These are phyloP conservation scores for Papilio aristodemus DNA, from an alignment of 1,140 invertebrate species.

Conservation along the genomic window DNA sequence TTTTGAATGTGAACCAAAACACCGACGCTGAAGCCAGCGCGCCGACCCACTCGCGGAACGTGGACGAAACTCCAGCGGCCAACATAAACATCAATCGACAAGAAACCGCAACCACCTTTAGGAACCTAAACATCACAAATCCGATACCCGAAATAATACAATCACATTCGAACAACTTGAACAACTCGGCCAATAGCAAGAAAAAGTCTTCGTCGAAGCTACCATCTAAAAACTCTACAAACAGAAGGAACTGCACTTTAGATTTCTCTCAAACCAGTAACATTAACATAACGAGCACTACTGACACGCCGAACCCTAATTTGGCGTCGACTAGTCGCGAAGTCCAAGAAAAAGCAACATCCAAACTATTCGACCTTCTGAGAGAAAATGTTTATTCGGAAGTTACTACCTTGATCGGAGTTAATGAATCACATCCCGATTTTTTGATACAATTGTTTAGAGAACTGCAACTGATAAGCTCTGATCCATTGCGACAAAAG, in stretches of 20 bases:
- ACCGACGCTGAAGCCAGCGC: constrained; percentile 43
- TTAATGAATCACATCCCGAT: constrained; percentile 85
- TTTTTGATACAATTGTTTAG: constrained; percentile 85
- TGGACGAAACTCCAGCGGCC: constrained; percentile 42
- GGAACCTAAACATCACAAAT: constrained; percentile 64
- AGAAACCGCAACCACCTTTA: constrained; percentile 49
- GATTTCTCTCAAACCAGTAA: constrained; percentile 70
- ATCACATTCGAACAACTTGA: constrained; percentile 72
- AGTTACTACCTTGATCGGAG: constrained; percentile 85
- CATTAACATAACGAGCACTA: constrained; percentile 62
- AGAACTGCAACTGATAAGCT: constrained; percentile 84
- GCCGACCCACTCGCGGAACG: constrained; percentile 44
- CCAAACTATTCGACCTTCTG: constrained; percentile 84
- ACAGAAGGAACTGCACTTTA: constrained; percentile 61
- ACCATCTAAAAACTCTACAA: constrained; percentile 71
- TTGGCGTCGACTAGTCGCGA: constrained; percentile 68
- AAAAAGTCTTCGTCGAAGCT: constrained; percentile 74
- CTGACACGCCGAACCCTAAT: constrained; percentile 67
- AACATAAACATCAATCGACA: constrained; percentile 64
- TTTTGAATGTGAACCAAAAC: constrained; percentile 79
- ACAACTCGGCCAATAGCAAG: constrained; percentile 58
- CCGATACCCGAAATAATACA: constrained; percentile 72
- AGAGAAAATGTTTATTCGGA: constrained; percentile 86
- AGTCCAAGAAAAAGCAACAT: constrained; percentile 76
- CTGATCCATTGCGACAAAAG: constrained; percentile 83